Evolutionary conservation across 2,113 vertebrate species (phyloP).

Genomic region (Lipophrys pholis): DNA sequence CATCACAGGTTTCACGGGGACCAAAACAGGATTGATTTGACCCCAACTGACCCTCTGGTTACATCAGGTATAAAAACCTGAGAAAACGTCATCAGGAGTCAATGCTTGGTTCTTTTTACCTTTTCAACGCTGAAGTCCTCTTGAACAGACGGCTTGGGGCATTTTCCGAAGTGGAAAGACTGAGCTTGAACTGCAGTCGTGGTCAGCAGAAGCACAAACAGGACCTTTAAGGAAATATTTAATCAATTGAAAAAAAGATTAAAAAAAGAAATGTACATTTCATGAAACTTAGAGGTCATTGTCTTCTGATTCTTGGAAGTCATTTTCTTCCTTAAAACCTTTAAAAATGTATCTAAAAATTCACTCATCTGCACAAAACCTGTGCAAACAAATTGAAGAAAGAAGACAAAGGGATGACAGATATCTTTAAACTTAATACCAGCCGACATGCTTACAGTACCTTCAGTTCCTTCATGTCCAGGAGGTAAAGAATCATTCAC

Average conservation of each 20-base stretch:
- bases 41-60: too few relatives aligned
- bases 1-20: neutral
- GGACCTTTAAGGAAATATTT: conserved; percentile 17
- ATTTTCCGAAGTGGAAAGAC: conserved; percentile 34
- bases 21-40: neutral
- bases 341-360: too few relatives aligned
- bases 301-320: too few relatives aligned
- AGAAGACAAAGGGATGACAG: too few relatives aligned
- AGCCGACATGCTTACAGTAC: neutral
- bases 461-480: conserved; percentile 41
- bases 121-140: conserved; percentile 51
- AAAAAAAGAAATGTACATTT: too few relatives aligned
- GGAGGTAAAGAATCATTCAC: neutral
- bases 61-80: too few relatives aligned
- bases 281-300: too few relatives aligned
- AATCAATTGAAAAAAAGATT: neutral
- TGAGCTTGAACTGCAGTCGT: conserved; percentile 21
- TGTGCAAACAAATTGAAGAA: too few relatives aligned
- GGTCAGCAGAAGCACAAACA: conserved; percentile 18
- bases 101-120: conserved; percentile 19
- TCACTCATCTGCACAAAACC: too few relatives aligned
- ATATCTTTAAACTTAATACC: too few relatives aligned
- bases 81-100: too few relatives aligned
- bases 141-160: conserved; percentile 41
- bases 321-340: too few relatives aligned